Percentiles rank a stretch among this genome's conserved stretches.
These are phyloP conservation scores for Speoplatyrhinus poulsoni DNA, from an alignment of 2,113 vertebrate genomes.

Conservation along the genomic window DNA sequence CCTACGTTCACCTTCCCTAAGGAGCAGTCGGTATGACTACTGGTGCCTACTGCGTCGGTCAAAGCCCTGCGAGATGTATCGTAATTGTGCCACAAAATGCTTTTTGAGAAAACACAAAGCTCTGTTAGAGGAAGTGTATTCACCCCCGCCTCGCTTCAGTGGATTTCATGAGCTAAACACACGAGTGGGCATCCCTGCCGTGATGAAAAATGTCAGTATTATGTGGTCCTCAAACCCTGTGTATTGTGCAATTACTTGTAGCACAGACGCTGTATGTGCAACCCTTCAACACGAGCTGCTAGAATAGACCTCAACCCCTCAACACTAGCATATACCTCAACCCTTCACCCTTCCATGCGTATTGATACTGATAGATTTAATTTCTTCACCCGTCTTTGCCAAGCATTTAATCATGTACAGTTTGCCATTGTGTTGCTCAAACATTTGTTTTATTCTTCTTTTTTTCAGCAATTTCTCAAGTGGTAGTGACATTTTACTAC, in stretches of 20 bases:
- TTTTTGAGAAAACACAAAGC: slow-evolving; percentile 29
- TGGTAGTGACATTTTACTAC: neutral
- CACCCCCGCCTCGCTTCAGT: slow-evolving; percentile 24
- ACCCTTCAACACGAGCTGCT: slow-evolving; percentile 47
- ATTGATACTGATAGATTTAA: slow-evolving; percentile 29
- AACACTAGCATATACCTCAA: slow-evolving; percentile 1
- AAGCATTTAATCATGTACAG: slow-evolving; percentile 57
- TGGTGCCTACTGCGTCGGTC: neutral
- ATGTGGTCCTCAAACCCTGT: slow-evolving; percentile 48
- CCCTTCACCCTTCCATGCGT: slow-evolving; percentile 20
- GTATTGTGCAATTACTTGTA: slow-evolving; percentile 63
- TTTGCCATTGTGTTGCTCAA: slow-evolving; percentile 44
- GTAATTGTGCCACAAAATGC: slow-evolving; percentile 27
- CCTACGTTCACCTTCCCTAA: slow-evolving; percentile 83
- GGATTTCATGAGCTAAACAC: slow-evolving; percentile 33
- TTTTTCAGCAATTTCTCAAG: slow-evolving; percentile 7
- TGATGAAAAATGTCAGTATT: slow-evolving; percentile 44
- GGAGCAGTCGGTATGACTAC: slow-evolving; percentile 83
- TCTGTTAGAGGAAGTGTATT: slow-evolving; percentile 37
- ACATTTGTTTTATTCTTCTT: slow-evolving; percentile 23
- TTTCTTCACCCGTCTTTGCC: slow-evolving; percentile 37
- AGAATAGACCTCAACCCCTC: slow-evolving; percentile 34
- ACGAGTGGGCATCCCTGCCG: slow-evolving; percentile 15
- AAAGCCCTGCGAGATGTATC: slow-evolving; percentile 18
- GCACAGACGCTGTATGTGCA: slow-evolving; percentile 53